Base-by-base conservation (phyloP, 2,113 vertebrate species). In the Perccottus glenii region DNA sequence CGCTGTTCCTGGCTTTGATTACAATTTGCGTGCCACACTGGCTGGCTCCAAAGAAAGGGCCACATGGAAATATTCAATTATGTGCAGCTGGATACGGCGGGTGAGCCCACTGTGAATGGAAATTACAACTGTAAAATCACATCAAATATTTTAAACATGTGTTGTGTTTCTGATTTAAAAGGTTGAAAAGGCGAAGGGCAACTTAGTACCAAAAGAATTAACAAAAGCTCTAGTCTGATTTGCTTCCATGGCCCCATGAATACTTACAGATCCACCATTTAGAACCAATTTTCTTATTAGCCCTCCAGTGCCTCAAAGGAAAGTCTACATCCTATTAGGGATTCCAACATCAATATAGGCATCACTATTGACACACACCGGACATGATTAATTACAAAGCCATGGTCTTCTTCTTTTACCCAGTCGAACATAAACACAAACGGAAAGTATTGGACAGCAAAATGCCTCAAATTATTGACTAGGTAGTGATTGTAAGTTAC, bases 231-330 rank as follows among this genome's bases (percentile, higher is more conserved):
- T 67, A 75, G n/a, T 85, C 45, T 67, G 2, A 59, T 71, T 50
- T n/a, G 16, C 64, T 69, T 19, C 46, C 62, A 50, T 60, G 51
- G 58, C 15, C 72, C 67, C 4, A 8, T 65, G 70, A 87, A 87
- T 50, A 42, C 67, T 49, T 81, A 85, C 67, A 71, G 86, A 85
- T 86, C 67, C 38, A 32, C 50, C 19, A 63, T 56, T 71, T 61
- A 69, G 64, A 78, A 83, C 66, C 46, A 61, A 71, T 84, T 83
- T 83, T 77, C 70, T 83, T 57, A 87, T 87, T 84, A 81, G 64
- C 60, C 71, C 64, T 55, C 42, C 67, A 11, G 70, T 15, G 74
- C 62, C 58, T 64, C 43, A n/a, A 61, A 77, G 71, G 60, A 50
- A 71, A 81, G 35, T 2, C 1, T 57, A 73, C 53, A 9, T 76